A percentile compares a stretch with the other conserved stretches of the same genome.
phyloP scores from a whole-genome alignment of 2,113 vertebrate genomes.

The Murina feae region DNA sequence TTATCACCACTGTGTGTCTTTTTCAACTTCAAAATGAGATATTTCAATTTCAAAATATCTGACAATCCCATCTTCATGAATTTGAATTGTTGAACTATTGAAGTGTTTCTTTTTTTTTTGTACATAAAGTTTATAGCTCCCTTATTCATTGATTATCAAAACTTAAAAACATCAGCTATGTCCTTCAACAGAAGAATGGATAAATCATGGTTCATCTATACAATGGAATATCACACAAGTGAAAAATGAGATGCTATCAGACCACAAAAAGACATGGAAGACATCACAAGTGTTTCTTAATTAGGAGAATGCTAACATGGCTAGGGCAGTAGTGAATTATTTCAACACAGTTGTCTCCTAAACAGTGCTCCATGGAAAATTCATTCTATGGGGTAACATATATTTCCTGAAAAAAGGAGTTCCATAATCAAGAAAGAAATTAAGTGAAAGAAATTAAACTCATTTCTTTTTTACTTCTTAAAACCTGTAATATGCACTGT shows the following conservation, averaged over 20 bases:
- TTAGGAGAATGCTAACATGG: background rate
- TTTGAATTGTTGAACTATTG: background rate
- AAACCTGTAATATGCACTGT: background rate
- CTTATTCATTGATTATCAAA: background rate
- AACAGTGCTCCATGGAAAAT: background rate
- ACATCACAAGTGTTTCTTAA: background rate
- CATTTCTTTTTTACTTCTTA: conserved; percentile 5
- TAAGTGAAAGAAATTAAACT: conserved; percentile 22
- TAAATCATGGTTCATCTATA: background rate
- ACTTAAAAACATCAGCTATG: background rate
- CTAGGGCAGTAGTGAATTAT: background rate
- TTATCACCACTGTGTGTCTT: background rate
- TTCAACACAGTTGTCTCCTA: background rate
- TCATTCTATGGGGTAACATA: background rate
- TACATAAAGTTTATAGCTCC: background rate
- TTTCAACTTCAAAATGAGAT: conserved; percentile 8
- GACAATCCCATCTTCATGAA: background rate
- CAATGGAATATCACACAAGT: background rate
- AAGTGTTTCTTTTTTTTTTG: background rate
- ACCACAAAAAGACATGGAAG: background rate
- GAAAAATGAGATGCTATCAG: background rate
- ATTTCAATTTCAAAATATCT: background rate
- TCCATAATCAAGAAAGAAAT: conserved; percentile 17
- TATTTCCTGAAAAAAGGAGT: background rate
- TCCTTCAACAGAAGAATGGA: background rate